phyloP scores from a whole-genome alignment of 2,888 invertebrate genomes.

The Drosophila nigricruria region DNA sequence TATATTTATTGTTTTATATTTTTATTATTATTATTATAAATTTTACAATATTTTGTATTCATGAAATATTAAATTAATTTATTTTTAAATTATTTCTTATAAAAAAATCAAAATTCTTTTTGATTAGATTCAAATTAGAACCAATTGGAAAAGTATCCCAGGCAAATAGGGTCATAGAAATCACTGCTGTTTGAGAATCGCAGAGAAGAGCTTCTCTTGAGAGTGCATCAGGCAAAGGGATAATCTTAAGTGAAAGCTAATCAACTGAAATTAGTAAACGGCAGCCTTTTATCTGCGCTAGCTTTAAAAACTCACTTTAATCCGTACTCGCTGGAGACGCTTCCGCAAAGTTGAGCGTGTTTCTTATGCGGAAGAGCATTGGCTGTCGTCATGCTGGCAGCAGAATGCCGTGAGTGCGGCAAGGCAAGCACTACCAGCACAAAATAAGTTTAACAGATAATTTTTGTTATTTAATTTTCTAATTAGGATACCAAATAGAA shows the following conservation, averaged over 20 bases:
- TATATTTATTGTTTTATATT: not conserved
- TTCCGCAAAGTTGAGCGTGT: constrained; percentile 3
- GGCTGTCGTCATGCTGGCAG: not conserved
- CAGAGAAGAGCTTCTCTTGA: not conserved
- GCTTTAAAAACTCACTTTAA: not conserved
- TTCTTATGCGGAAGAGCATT: constrained; percentile 1
- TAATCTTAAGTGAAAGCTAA: not conserved
- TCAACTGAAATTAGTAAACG: not conserved
- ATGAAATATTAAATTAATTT: not conserved
- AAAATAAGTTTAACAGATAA: not conserved
- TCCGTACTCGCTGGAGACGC: not conserved
- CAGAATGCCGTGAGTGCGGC: not conserved
- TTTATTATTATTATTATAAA: not conserved
- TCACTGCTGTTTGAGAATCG: no score
- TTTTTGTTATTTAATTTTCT: not conserved
- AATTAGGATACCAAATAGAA: not conserved
- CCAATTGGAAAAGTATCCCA: no score
- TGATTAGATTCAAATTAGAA: not conserved
- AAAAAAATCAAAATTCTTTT: no score
- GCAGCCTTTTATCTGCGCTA: constrained; percentile 1
- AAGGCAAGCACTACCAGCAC: not conserved
- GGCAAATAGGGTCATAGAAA: no score
- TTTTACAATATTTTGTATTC: not conserved
- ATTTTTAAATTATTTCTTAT: no score
- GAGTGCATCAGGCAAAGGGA: not conserved